A percentile compares a stretch with the other conserved stretches of the same genome.
Evolutionary conservation across 2,113 vertebrate species (phyloP).

Genomic region (Caracal caracal): DNA sequence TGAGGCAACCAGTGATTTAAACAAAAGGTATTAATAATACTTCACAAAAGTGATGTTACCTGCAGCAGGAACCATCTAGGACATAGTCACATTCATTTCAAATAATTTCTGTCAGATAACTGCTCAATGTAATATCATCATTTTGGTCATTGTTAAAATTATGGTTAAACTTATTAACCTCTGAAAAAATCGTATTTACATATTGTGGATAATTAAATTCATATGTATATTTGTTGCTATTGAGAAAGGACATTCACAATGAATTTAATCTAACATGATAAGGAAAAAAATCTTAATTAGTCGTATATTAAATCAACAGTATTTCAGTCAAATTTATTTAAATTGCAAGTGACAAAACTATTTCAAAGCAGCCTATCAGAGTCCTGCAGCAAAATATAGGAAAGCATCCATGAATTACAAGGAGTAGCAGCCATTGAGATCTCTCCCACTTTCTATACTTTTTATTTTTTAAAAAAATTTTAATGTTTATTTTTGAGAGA

Average conservation of each 20-base stretch:
- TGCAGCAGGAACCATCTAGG: not conserved
- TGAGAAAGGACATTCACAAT: not conserved
- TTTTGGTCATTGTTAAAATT: not conserved
- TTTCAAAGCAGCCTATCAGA: not conserved
- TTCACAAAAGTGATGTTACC: not conserved
- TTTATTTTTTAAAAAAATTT: too few species aligned
- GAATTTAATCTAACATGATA: constrained; percentile 24
- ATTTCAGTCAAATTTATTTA: not conserved
- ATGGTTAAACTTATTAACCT: not conserved
- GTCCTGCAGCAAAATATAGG: not conserved
- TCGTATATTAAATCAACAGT: not conserved
- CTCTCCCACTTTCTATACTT: not conserved
- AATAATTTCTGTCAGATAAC: not conserved
- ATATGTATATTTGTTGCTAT: not conserved
- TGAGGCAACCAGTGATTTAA: not conserved
- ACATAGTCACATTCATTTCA: not conserved
- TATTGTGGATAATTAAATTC: not conserved
- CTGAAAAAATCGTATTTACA: not conserved
- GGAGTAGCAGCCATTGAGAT: not conserved
- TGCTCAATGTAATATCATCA: not conserved
- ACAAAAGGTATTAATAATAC: not conserved
- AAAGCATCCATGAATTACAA: not conserved
- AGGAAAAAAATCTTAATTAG: not conserved
- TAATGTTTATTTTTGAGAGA: too few species aligned
- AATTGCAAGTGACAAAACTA: not conserved